phyloP scores from a whole-genome alignment of 1,140 invertebrate genomes.

The Lasaia peninsularis region DNA sequence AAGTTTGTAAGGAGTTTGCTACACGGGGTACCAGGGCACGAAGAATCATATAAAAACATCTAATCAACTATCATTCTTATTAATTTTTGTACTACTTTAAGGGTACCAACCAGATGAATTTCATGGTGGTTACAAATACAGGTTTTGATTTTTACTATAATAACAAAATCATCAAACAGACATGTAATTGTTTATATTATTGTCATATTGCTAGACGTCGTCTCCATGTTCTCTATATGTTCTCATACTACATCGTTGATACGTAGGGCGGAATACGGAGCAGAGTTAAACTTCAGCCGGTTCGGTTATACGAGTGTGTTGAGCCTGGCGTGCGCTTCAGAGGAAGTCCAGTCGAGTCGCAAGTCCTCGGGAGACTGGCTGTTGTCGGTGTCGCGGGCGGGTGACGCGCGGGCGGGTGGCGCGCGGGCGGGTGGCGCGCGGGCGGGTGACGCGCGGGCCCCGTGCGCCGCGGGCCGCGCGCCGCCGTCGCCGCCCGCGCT shows the following conservation, averaged over 20 bases:
- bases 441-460: constrained; percentile 35
- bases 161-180: background rate
- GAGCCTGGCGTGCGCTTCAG: constrained; percentile 36
- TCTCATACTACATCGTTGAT: background rate
- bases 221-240: background rate
- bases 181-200: background rate
- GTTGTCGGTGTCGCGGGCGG: constrained; percentile 20
- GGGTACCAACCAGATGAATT: no score
- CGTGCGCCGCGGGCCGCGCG: constrained; percentile 16
- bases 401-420: constrained; percentile 40
- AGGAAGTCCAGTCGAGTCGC: background rate
- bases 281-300: constrained; percentile 48
- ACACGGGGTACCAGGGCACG: no score
- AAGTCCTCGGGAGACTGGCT: no score
- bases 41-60: no score
- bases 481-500: constrained; percentile 17
- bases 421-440: constrained; percentile 31
- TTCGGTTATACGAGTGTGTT: constrained; percentile 49
- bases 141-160: background rate
- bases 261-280: constrained; percentile 39
- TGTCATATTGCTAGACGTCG: no score
- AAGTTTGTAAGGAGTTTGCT: no score
- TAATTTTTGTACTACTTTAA: no score
- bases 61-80: no score
- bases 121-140: background rate